phyloP scores from a whole-genome alignment of 2,797 vertebrate genomes.

The Phaenicophaeus curvirostris region DNA sequence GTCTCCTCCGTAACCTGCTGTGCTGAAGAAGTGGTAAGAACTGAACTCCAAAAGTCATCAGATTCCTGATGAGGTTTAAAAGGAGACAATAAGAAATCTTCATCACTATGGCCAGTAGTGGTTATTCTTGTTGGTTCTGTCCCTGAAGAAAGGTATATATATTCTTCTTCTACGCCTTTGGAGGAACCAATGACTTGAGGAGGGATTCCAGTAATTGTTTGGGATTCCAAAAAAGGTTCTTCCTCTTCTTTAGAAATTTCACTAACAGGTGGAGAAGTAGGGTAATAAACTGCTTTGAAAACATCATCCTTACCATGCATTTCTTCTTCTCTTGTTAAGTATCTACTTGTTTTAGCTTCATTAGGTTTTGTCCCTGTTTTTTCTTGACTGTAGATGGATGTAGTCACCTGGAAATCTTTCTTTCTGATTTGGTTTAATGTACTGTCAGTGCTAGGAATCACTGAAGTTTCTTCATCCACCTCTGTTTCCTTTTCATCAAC shows the following conservation, averaged over 20 bases:
- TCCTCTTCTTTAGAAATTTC: constrained; percentile 67
- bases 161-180: constrained; percentile 63
- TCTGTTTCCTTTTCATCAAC: constrained; percentile 63
- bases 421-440: constrained; percentile 71
- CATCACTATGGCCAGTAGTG: constrained; percentile 57
- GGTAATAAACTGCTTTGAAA: constrained; percentile 65
- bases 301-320: constrained; percentile 59
- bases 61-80: constrained; percentile 59
- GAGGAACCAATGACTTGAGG: constrained; percentile 38
- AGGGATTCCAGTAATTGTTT: constrained; percentile 55
- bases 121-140: constrained; percentile 68
- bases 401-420: constrained; percentile 73
- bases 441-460: constrained; percentile 69
- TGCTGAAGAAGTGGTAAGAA: constrained; percentile 57
- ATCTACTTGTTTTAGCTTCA: constrained; percentile 67
- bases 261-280: constrained; percentile 65
- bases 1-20: constrained; percentile 50
- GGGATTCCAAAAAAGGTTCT: constrained; percentile 59
- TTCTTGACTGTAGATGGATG: constrained; percentile 70
- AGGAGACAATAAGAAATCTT: constrained; percentile 67
- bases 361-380: constrained; percentile 41
- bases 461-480: constrained; percentile 51
- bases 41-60: constrained; percentile 71
- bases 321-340: constrained; percentile 63
- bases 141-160: constrained; percentile 62